These are phyloP conservation scores for Pseudopipra pipra DNA, from an alignment of 2,113 vertebrate species.

Conservation along the genomic window DNA sequence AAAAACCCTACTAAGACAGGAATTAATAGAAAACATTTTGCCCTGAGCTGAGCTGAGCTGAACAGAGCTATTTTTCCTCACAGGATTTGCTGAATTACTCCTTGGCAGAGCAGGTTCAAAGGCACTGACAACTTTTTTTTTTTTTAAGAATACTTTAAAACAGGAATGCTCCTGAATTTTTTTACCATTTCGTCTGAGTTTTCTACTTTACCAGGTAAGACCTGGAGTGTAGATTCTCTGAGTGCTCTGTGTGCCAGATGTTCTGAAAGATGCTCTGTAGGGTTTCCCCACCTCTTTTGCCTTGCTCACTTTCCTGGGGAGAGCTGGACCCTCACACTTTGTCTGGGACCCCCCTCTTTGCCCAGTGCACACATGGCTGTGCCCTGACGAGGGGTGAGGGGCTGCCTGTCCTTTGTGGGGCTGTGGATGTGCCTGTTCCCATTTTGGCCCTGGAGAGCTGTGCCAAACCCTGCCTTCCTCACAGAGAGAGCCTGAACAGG, in stretches of 20 bases:
- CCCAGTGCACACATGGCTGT: fast-evolving
- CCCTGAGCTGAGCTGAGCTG: background rate
- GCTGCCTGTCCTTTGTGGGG: fast-evolving
- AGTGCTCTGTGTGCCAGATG: background rate
- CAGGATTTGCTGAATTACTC: background rate
- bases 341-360: too few relatives aligned
- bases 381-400: fast-evolving
- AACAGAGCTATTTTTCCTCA: background rate
- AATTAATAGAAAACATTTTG: background rate
- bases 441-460: background rate
- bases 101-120: background rate
- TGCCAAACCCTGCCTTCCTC: background rate
- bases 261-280: background rate
- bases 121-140: background rate
- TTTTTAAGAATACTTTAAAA: background rate
- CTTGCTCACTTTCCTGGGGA: background rate
- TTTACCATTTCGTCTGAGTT: background rate
- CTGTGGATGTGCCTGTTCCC: background rate
- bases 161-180: background rate
- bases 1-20: slow-evolving; percentile 28
- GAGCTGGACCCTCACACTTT: background rate
- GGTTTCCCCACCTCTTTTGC: background rate
- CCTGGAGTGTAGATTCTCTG: background rate
- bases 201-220: background rate
- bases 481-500: background rate